phyloP scores from a whole-genome alignment of 35 echinoderm and acorn worm species.

The Anneissia japonica region DNA sequence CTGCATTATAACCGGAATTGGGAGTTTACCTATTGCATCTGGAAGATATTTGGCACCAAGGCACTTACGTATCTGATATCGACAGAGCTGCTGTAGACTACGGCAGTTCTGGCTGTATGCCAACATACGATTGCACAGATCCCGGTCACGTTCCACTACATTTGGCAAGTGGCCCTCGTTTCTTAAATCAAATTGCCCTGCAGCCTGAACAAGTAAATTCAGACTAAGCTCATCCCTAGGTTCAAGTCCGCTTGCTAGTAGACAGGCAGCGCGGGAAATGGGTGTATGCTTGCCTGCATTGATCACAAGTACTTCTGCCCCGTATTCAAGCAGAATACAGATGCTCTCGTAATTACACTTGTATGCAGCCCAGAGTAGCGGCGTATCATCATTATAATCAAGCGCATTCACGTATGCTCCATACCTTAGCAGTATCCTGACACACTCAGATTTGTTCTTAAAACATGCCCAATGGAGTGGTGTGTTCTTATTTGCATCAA shows the following conservation, averaged over 20 bases:
- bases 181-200: conserved; percentile 50
- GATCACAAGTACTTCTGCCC: conserved; percentile 45
- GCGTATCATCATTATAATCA: conserved; percentile 80
- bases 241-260: conserved; percentile 59
- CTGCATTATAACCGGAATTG: conserved; percentile 61
- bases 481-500: conserved; percentile 52
- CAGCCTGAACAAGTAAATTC: conserved; percentile 48
- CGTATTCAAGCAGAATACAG: conserved; percentile 68
- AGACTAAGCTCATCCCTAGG: conserved; percentile 44
- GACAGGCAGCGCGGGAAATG: conserved; percentile 37
- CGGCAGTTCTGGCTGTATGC: conserved; percentile 33
- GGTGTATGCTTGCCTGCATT: conserved; percentile 46
- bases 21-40: conserved; percentile 46
- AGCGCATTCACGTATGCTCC: conserved; percentile 52
- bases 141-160: conserved; percentile 41
- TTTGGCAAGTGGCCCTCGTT: conserved; percentile 49
- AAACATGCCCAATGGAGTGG: conserved; percentile 89
- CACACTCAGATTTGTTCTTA: conserved; percentile 65
- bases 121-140: conserved; percentile 51
- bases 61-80: conserved; percentile 58
- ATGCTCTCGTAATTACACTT: conserved; percentile 77
- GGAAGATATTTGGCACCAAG: conserved; percentile 38
- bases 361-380: conserved; percentile 74
- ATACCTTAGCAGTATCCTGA: conserved; percentile 46
- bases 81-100: conserved; percentile 65